A percentile compares a stretch with the other conserved stretches of the same genome.
These are phyloP conservation scores for Epirrhoe tristata DNA, from an alignment of 2,888 invertebrate genomes.

Conservation along the genomic window DNA sequence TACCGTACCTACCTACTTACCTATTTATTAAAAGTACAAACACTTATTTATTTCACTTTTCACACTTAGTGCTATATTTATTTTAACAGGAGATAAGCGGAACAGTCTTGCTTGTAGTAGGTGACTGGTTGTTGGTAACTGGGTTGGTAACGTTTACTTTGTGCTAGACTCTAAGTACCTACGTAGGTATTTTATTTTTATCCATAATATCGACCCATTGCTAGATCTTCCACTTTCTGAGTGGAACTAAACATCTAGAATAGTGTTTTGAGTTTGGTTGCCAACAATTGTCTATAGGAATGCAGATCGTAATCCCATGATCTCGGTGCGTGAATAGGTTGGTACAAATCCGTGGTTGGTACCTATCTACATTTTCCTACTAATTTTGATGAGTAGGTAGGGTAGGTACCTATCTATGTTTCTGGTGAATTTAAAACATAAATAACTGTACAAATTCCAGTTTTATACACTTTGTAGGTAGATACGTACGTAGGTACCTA, in stretches of 20 bases:
- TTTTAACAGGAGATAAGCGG: not conserved
- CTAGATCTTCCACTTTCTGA: not conserved
- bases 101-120: not conserved
- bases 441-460: no score
- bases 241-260: not conserved
- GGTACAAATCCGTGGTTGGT: no score
- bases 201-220: not conserved
- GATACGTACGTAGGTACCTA: no score
- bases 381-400: no score
- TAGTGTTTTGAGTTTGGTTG: constrained; percentile 5
- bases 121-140: not conserved
- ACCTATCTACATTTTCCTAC: no score
- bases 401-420: no score
- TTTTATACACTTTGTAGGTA: no score
- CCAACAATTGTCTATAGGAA: constrained; percentile 7
- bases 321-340: not conserved
- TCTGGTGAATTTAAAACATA: no score
- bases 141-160: not conserved
- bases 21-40: no score
- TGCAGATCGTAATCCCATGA: not conserved
- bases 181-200: not conserved
- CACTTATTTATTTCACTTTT: no score
- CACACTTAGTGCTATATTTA: no score
- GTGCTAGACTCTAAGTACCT: not conserved
- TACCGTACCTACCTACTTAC: no score